Evolutionary conservation across 2,113 vertebrate species (phyloP), one percentile per base, ranked within the genome.

Genomic region (Alethe castanea): DNA sequence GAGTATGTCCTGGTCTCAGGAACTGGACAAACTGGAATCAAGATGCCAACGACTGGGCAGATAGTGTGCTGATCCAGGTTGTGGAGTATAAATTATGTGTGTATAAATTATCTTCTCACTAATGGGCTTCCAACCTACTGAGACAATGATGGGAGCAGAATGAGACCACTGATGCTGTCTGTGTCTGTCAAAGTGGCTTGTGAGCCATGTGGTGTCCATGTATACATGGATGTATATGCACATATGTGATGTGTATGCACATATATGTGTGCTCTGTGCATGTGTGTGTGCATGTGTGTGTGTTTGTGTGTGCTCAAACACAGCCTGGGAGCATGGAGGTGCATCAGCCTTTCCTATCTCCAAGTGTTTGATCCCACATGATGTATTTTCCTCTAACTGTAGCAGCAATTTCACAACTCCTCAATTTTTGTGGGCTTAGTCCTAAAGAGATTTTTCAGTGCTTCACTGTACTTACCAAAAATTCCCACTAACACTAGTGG

Each of bases 201-300:
- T 36, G 35, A 59, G 31, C 44, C 15, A 4, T 24, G 52, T 57
- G 71, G 10, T 12, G 7, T 8, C 42, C 16, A 6, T 5, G 5
- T 29, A 3, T 3, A 2, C 29, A 1, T 14, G 35, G 40, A 40
- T 13, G 25, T 29, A 14, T 9, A 4, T 19, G 14, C 25, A 6
- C 13, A 6, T 2, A 5, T 31, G 40, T 40, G 40, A 40, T 14
- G 25, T 29, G 16, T 9, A 4, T 19, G 14, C 25, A 6, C 13
- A 6, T 2, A 5, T 31, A 3, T 24, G 9, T 59, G 2, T 50
- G 64, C 45, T 45, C 0, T 52, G 14, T 31, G 19, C 50, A 8
- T 33, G 20, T 57, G 12, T 35, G 22, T 15, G 14, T 42, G 22
- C 24, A 19, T 15, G 14, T 42, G 22, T 50, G 14, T 29, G 25